Conservation (phyloP, 1,140 invertebrate species). For the Ganaspis sp. region DNA sequence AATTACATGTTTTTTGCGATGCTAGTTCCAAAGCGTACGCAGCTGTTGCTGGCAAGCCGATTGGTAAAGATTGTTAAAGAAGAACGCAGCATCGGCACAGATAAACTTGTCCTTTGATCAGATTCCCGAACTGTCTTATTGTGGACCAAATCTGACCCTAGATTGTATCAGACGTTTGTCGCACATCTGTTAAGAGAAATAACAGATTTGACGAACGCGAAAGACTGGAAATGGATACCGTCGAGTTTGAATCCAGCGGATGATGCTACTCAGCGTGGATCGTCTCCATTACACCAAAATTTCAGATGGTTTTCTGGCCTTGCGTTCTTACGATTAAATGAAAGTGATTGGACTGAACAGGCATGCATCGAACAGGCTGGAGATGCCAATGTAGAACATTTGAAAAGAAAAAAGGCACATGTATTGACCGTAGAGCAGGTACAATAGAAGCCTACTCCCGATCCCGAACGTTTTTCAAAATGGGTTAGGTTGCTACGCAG, state of each 20-base stretch:
- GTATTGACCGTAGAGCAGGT: neutral
- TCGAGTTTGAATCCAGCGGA: conserved; percentile 57
- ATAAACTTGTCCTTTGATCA: conserved; percentile 54
- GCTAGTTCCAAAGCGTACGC: conserved; percentile 59
- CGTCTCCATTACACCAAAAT: neutral
- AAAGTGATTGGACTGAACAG: neutral
- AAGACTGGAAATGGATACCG: conserved; percentile 60
- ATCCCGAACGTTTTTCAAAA: neutral
- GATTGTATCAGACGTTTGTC: conserved; percentile 64
- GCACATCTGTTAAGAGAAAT: conserved; percentile 67
- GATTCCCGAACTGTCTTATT: conserved; percentile 62
- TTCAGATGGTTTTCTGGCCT: neutral
- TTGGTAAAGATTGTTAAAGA: conserved; percentile 38
- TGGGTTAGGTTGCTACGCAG: no score
- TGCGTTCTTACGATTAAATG: neutral
- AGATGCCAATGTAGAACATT: neutral
- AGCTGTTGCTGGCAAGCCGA: conserved; percentile 55
- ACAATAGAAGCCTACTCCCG: neutral
- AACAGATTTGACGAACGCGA: conserved; percentile 47
- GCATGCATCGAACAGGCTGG: neutral
- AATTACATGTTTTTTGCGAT: conserved; percentile 48
- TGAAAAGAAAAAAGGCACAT: neutral
- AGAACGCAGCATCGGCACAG: conserved; percentile 29
- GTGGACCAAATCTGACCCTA: conserved; percentile 58
- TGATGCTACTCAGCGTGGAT: conserved; percentile 49